Evolutionary conservation across 2,113 vertebrate genomes (phyloP).

Genomic region (Holacanthus passer): DNA sequence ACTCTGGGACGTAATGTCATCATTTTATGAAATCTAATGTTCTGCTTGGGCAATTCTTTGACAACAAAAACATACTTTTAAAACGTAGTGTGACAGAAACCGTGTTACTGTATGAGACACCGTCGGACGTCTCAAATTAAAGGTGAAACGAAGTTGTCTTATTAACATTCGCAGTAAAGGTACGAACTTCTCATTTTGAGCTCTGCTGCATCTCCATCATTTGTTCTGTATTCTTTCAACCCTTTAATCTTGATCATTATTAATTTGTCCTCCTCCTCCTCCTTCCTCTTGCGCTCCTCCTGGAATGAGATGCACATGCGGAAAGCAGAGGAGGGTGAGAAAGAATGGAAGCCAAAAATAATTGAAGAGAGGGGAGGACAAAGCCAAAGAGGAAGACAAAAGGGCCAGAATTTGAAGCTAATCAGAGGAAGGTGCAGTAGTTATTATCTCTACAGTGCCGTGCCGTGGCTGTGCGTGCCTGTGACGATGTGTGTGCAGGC

Average conservation of each 20-base stretch:
- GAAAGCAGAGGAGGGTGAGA: slow-evolving; percentile 52
- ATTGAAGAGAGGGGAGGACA: slow-evolving; percentile 28
- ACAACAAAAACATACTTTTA: neutral
- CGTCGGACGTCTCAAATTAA: neutral
- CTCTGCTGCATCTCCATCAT: neutral
- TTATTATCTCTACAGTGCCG: neutral
- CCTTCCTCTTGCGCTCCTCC: slow-evolving; percentile 35
- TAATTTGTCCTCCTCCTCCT: slow-evolving; percentile 32
- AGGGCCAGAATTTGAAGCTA: neutral
- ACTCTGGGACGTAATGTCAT: neutral
- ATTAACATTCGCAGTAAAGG: neutral
- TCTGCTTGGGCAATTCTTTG: neutral
- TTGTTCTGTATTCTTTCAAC: neutral
- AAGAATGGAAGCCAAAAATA: slow-evolving; percentile 69
- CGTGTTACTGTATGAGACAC: neutral
- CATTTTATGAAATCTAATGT: neutral
- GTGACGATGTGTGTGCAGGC: neutral
- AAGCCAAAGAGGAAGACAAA: slow-evolving; percentile 39
- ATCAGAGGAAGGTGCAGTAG: neutral
- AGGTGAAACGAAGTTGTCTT: neutral
- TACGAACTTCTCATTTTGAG: slow-evolving; percentile 1
- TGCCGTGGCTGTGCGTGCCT: neutral
- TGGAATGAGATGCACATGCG: slow-evolving; percentile 24
- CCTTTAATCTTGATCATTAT: slow-evolving; percentile 5
- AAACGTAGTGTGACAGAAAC: neutral